Percentiles rank a stretch among this genome's conserved stretches.
phyloP scores from a whole-genome alignment of 2,888 invertebrate genomes.

The Meiosimyza platycephala region DNA sequence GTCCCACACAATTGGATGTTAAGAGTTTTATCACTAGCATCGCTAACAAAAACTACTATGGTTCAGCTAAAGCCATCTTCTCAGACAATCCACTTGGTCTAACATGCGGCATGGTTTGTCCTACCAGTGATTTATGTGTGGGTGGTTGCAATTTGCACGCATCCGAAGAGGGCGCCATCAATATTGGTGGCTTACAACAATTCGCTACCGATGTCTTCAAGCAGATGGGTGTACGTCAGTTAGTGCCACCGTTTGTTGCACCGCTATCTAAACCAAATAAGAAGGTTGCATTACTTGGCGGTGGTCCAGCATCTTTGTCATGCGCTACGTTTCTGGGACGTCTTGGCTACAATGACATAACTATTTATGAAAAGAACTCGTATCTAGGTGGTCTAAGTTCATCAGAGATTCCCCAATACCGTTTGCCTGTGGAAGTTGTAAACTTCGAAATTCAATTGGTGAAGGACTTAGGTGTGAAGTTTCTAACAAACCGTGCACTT shows the following conservation, averaged over 20 bases:
- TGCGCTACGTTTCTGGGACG: slow-evolving; percentile 96
- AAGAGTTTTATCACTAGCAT: slow-evolving; percentile 98
- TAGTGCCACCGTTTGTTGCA: slow-evolving; percentile 78
- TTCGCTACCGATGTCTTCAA: slow-evolving; percentile 97
- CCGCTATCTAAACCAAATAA: slow-evolving; percentile 67
- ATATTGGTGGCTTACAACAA: slow-evolving; percentile 98
- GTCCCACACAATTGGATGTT: slow-evolving; percentile 97
- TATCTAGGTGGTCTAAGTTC: slow-evolving; percentile 94
- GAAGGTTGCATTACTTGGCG: slow-evolving; percentile 88
- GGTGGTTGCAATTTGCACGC: slow-evolving; percentile 98
- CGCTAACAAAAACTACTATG: slow-evolving; percentile 98
- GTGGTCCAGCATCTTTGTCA: slow-evolving; percentile 95
- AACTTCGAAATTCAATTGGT: slow-evolving; percentile 93
- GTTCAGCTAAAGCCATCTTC: slow-evolving; percentile 94
- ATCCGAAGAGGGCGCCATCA: slow-evolving; percentile 96
- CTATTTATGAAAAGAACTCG: slow-evolving; percentile 89
- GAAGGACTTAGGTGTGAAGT: slow-evolving; percentile 91
- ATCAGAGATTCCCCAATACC: slow-evolving; percentile 96
- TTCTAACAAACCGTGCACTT: slow-evolving; percentile 79
- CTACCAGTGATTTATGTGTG: slow-evolving; percentile 97
- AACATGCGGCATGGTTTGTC: slow-evolving; percentile 98
- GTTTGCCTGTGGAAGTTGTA: slow-evolving; percentile 91
- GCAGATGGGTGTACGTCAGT: slow-evolving; percentile 92
- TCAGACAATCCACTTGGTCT: slow-evolving; percentile 97
- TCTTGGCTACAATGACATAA: slow-evolving; percentile 90